Evolutionary conservation across 2,113 vertebrate genomes (phyloP).

Genomic region (Pachycephala philippinensis): DNA sequence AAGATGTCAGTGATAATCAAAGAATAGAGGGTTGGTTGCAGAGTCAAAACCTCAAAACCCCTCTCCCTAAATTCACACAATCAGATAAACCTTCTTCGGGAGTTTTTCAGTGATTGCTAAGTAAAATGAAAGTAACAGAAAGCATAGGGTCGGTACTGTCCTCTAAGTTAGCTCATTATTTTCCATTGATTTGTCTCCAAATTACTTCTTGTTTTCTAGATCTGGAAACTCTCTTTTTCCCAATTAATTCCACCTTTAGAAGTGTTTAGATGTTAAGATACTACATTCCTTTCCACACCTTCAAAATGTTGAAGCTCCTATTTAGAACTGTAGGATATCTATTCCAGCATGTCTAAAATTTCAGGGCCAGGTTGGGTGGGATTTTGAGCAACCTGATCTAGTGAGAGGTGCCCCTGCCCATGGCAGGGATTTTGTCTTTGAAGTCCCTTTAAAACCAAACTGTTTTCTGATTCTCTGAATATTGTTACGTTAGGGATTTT

Average conservation of each 20-base stretch:
- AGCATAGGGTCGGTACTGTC: rapidly evolving
- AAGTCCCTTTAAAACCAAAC: not conserved
- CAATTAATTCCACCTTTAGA: not conserved
- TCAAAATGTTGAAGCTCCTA: rapidly evolving
- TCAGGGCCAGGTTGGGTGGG: too few relatives aligned
- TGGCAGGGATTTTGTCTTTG: not conserved
- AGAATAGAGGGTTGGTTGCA: not conserved
- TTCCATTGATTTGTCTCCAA: not conserved
- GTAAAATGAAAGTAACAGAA: not conserved
- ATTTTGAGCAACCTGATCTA: not conserved
- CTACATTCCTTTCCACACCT: not conserved
- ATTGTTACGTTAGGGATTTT: not conserved
- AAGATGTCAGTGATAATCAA: not conserved
- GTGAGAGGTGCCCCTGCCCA: not conserved
- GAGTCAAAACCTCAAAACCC: not conserved
- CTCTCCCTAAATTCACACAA: not conserved
- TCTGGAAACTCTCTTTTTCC: not conserved
- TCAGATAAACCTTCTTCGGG: not conserved
- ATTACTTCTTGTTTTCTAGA: not conserved
- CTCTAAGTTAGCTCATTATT: not conserved
- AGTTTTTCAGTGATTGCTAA: not conserved
- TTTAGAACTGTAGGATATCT: not conserved
- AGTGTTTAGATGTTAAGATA: not conserved
- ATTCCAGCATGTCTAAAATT: not conserved
- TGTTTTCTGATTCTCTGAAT: not conserved